A percentile compares a stretch with the other conserved stretches of the same genome.
Evolutionary conservation across 1,140 invertebrate species (phyloP).

Genomic region (Eumeta japonica): DNA sequence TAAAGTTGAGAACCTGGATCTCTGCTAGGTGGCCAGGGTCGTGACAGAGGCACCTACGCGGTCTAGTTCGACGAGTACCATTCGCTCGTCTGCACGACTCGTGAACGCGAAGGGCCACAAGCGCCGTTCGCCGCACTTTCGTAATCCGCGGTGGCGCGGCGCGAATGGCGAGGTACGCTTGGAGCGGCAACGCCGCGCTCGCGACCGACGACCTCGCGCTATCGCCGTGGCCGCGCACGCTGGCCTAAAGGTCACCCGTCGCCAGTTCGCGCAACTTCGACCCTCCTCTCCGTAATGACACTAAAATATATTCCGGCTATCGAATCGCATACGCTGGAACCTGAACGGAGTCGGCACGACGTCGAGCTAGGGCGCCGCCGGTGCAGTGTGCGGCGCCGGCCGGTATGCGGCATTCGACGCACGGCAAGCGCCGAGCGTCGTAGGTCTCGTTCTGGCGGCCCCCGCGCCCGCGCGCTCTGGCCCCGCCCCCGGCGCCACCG

Average conservation of each 20-base stretch:
- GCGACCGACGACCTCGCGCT: slow-evolving; percentile 47
- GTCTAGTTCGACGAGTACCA: too few relatives aligned
- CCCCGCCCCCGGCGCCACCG: slow-evolving; percentile 34
- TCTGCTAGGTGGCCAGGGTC: slow-evolving; percentile 20
- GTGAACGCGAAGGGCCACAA: slow-evolving; percentile 26
- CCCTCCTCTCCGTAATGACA: slow-evolving; percentile 27
- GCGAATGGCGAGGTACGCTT: slow-evolving; percentile 29
- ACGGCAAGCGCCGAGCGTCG: too few relatives aligned
- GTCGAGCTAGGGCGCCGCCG: slow-evolving; percentile 31
- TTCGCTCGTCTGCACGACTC: too few relatives aligned
- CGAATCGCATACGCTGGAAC: slow-evolving; percentile 37
- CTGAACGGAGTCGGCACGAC: slow-evolving; percentile 38
- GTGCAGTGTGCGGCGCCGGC: slow-evolving; percentile 6
- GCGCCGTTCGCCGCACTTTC: slow-evolving; percentile 38
- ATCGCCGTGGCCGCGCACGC: slow-evolving; percentile 41
- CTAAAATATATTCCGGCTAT: slow-evolving; percentile 35
- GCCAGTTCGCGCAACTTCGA: slow-evolving; percentile 21
- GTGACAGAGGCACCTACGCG: slow-evolving; percentile 18
- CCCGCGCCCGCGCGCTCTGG: slow-evolving; percentile 30
- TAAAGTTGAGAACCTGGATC: slow-evolving; percentile 25
- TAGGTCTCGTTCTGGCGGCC: slow-evolving; percentile 26
- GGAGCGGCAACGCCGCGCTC: slow-evolving; percentile 44
- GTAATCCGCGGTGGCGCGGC: slow-evolving; percentile 39
- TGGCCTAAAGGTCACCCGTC: slow-evolving; percentile 40
- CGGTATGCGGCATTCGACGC: slow-evolving; percentile 12